A percentile compares a stretch with the other conserved stretches of the same genome.
Conservation (phyloP, 37 sponge, comb jelly and placozoan species). For the Halisarca cf. caerulea region DNA sequence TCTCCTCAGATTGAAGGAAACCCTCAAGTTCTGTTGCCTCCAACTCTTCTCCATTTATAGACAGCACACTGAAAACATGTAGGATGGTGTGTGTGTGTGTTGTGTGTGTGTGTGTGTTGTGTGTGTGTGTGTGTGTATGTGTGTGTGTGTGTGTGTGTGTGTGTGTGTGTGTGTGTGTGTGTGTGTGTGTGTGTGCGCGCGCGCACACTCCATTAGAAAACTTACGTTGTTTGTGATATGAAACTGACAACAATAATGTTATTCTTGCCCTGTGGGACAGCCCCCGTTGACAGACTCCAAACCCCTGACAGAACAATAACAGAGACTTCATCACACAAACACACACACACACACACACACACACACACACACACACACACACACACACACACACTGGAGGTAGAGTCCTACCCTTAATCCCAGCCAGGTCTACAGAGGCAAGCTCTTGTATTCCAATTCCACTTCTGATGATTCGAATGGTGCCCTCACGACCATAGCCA, state of each 20-base stretch:
- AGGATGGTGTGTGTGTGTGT: background rate
- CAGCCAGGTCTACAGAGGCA: conserved; percentile 79
- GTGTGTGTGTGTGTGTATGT: background rate
- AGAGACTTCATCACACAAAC: background rate
- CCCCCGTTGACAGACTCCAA: background rate
- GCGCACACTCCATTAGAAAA: too few species aligned
- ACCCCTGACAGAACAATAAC: background rate
- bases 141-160: background rate
- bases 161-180: background rate
- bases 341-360: conserved; percentile 7
- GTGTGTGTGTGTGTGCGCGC: too few species aligned
- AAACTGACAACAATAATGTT: background rate
- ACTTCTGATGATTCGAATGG: conserved; percentile 81
- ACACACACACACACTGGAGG: conserved; percentile 9
- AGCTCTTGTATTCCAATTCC: conserved; percentile 92
- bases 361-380: conserved; percentile 17
- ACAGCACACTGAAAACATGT: conserved; percentile 52
- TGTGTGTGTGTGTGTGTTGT: background rate
- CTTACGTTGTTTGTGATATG: background rate
- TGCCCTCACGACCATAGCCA: conserved; percentile 79
- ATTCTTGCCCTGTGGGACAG: background rate
- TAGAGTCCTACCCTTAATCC: conserved; percentile 52
- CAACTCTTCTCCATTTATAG: conserved; percentile 85
- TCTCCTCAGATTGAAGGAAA: conserved; percentile 72
- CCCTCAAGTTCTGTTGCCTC: conserved; percentile 87